phyloP scores from a whole-genome alignment of 2,113 vertebrate genomes.

The Dasyprocta punctata region DNA sequence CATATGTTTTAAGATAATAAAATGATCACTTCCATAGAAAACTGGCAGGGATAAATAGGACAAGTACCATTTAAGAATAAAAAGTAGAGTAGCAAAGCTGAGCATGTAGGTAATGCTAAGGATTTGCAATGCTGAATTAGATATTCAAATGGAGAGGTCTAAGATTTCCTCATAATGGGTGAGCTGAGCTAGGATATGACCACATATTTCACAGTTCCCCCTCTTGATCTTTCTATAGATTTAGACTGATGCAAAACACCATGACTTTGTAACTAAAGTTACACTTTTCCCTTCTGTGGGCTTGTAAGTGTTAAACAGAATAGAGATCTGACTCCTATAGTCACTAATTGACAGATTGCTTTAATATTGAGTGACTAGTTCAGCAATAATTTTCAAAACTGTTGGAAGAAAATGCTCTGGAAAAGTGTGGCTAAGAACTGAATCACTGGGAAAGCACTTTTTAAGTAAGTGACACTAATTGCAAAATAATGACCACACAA shows the following conservation, averaged over 20 bases:
- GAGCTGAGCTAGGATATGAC: background rate
- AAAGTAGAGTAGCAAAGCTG: background rate
- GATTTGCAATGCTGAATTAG: background rate
- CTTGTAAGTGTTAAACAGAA: background rate
- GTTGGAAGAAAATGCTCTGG: conserved; percentile 26
- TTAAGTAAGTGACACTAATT: conserved; percentile 77
- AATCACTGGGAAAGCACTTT: conserved; percentile 52
- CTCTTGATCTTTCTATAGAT: background rate
- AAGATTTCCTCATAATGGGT: background rate
- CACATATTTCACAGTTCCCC: background rate
- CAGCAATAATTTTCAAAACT: conserved; percentile 71
- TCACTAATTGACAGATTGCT: conserved; percentile 73
- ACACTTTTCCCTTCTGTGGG: background rate
- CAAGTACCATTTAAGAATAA: background rate
- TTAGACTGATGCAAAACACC: background rate
- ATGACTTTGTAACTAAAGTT: background rate
- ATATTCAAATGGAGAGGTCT: background rate
- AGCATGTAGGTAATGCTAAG: background rate
- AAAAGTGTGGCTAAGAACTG: conserved; percentile 25
- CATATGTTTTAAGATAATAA: background rate
- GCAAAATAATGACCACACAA: conserved; percentile 71
- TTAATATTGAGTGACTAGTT: conserved; percentile 62
- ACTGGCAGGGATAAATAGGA: background rate
- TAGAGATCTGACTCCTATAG: background rate
- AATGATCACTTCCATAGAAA: background rate